phyloP scores from a whole-genome alignment of 2,797 vertebrate species.

The Garrulus glandarius region DNA sequence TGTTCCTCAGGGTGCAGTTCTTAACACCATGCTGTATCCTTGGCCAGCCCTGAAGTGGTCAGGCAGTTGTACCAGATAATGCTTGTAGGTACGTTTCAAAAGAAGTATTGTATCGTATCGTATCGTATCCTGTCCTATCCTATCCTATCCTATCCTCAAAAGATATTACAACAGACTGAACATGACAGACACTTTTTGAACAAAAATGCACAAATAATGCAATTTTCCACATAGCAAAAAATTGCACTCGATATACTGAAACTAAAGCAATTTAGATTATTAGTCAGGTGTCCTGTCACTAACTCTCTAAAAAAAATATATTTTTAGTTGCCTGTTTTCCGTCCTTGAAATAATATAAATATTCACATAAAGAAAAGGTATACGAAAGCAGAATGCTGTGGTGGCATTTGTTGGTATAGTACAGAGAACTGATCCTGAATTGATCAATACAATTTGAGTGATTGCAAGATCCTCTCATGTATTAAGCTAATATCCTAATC shows the following conservation, averaged over 20 bases:
- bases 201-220: neutral
- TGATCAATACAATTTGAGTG: neutral
- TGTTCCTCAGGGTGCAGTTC: neutral
- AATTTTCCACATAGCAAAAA: neutral
- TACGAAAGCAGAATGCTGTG: neutral
- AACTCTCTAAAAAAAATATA: neutral
- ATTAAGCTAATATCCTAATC: neutral
- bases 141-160: neutral
- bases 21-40: neutral
- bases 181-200: neutral
- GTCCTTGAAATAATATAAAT: neutral
- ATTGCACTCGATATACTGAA: neutral
- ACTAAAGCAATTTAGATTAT: neutral
- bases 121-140: neutral
- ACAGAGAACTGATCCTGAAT: neutral
- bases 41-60: rapidly evolving
- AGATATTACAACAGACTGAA: neutral
- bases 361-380: neutral
- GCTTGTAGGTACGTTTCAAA: neutral
- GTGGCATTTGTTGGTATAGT: neutral
- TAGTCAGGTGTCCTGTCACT: neutral
- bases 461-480: neutral
- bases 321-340: neutral
- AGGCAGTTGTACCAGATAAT: neutral
- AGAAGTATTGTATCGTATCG: too few species aligned